Evolutionary conservation across 2,797 vertebrate genomes (phyloP).

Genomic region (Rousettus madagascariensis): DNA sequence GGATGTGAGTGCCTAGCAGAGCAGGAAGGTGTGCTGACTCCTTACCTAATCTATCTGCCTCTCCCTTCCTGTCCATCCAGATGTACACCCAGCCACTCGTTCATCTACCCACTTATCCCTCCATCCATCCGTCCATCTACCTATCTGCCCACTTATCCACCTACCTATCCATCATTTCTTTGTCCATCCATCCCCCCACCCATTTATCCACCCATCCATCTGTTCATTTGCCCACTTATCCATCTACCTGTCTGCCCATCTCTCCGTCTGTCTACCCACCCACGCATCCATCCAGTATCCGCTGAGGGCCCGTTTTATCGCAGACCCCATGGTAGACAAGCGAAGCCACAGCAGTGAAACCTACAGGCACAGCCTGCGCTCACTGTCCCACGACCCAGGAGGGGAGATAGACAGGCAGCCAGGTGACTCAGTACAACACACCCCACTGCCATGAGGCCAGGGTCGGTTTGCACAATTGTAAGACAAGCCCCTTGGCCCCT

Average conservation of each 20-base stretch:
- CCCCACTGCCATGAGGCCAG: not conserved
- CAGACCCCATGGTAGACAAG: not conserved
- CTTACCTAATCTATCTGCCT: not conserved
- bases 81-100: not conserved
- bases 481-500: not conserved
- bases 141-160: accelerated
- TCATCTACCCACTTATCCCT: accelerated
- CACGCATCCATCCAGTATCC: not conserved
- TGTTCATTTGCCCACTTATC: not conserved
- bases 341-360: not conserved
- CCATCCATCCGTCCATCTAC: not conserved
- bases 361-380: not conserved
- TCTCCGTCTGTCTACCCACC: accelerated
- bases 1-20: not conserved
- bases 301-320: not conserved
- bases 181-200: too few species aligned
- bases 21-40: not conserved
- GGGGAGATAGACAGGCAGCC: not conserved
- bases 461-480: not conserved
- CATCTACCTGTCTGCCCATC: accelerated
- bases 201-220: too few species aligned
- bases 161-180: too few species aligned
- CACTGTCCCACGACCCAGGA: not conserved
- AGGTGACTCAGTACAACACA: accelerated
- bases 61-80: not conserved